Conservation (phyloP, 2,888 invertebrate species). For the Automeris io region DNA sequence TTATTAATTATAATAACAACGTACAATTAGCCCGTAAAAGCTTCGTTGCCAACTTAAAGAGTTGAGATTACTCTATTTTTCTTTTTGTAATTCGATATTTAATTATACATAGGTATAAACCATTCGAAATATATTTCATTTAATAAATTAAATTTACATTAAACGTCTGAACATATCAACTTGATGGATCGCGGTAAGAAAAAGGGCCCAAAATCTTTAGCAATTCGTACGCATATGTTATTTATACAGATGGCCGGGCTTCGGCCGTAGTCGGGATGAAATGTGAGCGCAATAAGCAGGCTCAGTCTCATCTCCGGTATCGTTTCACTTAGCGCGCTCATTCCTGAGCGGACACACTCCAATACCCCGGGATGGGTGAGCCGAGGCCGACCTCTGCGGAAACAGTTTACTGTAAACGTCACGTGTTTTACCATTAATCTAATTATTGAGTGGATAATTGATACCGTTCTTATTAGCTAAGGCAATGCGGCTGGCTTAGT, state of each 20-base stretch:
- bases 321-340: conserved; percentile 52
- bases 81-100: too few species aligned
- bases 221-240: conserved; percentile 13
- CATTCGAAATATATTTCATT: too few species aligned
- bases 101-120: too few species aligned
- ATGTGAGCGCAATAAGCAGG: conserved; percentile 34
- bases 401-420: conserved; percentile 24
- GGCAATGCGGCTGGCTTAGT: background rate
- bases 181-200: background rate
- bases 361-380: conserved; percentile 29
- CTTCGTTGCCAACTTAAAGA: too few species aligned
- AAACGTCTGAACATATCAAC: background rate
- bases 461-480: conserved; percentile 1
- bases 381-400: conserved; percentile 22
- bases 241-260: conserved; percentile 15
- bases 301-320: conserved; percentile 55
- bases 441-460: conserved; percentile 1
- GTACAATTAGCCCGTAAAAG: too few species aligned
- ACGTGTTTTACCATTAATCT: conserved; percentile 11
- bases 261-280: conserved; percentile 29
- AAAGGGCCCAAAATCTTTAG: conserved; percentile 7
- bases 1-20: too few species aligned
- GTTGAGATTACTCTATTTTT: too few species aligned
- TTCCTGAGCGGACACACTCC: conserved; percentile 47
- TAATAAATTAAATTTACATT: background rate